Conservation (phyloP, 2,888 invertebrate genomes). For the Mantis religiosa region DNA sequence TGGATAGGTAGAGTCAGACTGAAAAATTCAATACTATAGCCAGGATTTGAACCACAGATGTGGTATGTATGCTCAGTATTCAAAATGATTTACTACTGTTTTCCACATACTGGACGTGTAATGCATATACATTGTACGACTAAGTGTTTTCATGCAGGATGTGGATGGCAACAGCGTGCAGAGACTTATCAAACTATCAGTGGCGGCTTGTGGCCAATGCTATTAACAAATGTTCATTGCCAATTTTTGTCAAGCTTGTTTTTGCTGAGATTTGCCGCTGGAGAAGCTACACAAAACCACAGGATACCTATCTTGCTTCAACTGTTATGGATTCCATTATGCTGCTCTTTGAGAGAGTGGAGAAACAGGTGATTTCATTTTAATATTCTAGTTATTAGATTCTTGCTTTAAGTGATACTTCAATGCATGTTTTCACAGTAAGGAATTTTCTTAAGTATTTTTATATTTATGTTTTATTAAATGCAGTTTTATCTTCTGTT, state of each 20-base stretch:
- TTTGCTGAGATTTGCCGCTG: conserved; percentile 96
- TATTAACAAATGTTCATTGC: conserved; percentile 86
- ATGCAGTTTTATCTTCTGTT: too few relatives aligned
- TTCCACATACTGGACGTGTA: too few relatives aligned
- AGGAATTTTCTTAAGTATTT: too few relatives aligned
- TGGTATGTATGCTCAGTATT: too few relatives aligned
- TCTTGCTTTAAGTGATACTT: neutral
- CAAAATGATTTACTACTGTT: too few relatives aligned
- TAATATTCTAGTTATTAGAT: neutral
- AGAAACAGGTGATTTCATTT: conserved; percentile 65
- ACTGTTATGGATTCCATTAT: conserved; percentile 97
- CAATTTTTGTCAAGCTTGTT: conserved; percentile 94
- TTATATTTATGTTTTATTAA: too few relatives aligned
- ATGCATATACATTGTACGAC: too few relatives aligned
- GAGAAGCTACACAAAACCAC: conserved; percentile 92
- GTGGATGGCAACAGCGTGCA: conserved; percentile 88
- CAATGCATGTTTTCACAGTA: neutral
- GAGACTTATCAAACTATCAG: conserved; percentile 88
- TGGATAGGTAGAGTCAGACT: too few relatives aligned
- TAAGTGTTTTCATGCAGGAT: conserved; percentile 50
- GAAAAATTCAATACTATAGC: too few relatives aligned
- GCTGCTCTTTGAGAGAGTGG: conserved; percentile 93
- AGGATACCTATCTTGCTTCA: conserved; percentile 87
- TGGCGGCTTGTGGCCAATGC: conserved; percentile 93
- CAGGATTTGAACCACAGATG: too few relatives aligned